Percentiles rank a stretch among this genome's conserved stretches.
Conservation (phyloP, 2,113 vertebrate species). For the Chroicocephalus ridibundus region DNA sequence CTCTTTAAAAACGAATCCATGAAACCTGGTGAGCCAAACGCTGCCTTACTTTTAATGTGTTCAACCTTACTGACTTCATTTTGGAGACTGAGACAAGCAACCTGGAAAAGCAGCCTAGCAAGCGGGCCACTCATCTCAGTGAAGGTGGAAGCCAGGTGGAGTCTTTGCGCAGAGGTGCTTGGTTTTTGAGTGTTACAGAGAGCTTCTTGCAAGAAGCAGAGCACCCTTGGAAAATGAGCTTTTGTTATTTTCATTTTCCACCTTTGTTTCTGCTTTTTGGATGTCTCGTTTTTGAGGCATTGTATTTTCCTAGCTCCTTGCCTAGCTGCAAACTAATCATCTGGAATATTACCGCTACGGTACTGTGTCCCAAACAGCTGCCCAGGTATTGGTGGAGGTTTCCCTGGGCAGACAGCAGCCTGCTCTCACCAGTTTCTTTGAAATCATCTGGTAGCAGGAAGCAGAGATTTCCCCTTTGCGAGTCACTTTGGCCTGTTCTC, state of each 20-base stretch:
- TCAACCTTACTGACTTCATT: neutral
- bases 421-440: neutral
- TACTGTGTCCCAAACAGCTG: neutral
- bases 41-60: neutral
- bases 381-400: neutral
- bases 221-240: neutral
- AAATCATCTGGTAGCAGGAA: neutral
- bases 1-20: neutral
- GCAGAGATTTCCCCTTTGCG: neutral
- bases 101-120: neutral
- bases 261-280: neutral
- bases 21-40: neutral
- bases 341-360: neutral
- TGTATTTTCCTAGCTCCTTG: neutral
- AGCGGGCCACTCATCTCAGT: neutral
- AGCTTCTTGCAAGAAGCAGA: neutral
- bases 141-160: neutral
- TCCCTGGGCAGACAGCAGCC: neutral
- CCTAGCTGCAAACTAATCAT: neutral
- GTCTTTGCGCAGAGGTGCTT: neutral
- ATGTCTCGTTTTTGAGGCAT: neutral
- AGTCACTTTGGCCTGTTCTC: neutral
- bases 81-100: neutral
- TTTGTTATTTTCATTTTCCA: neutral
- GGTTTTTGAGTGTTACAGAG: neutral